Conservation (phyloP, 2,113 vertebrate species). For the Grammomys dolichurus region DNA sequence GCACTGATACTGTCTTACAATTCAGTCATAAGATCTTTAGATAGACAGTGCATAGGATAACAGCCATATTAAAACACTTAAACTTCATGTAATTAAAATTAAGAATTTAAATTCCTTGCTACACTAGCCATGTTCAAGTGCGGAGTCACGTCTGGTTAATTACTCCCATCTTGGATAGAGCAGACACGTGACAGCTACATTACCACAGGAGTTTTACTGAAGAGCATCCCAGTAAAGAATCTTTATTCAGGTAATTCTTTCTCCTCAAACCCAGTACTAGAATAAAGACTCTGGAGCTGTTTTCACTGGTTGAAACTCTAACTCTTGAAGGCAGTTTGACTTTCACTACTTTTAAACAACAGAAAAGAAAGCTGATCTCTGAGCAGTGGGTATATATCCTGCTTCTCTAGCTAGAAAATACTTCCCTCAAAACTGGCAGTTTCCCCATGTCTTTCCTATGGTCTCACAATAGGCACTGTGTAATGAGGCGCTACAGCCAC, state of each 20-base stretch:
- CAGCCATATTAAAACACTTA: not conserved
- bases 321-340: not conserved
- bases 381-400: not conserved
- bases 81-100: conserved; percentile 36
- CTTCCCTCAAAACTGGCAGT: not conserved
- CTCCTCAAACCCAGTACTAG: not conserved
- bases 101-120: conserved; percentile 6
- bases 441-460: not conserved
- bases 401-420: not conserved
- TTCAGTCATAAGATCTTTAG: conserved; percentile 59
- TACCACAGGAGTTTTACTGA: not conserved
- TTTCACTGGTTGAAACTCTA: not conserved
- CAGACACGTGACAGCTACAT: not conserved
- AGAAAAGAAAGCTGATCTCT: conserved; percentile 5
- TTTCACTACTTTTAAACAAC: not conserved
- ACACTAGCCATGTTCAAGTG: conserved; percentile 29
- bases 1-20: conserved; percentile 75
- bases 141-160: not conserved
- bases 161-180: not conserved
- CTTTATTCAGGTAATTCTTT: not conserved
- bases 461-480: not conserved
- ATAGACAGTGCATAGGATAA: not conserved
- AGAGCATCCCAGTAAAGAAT: conserved; percentile 22
- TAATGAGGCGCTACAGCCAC: not conserved
- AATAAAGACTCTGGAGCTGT: not conserved